phyloP scores from a whole-genome alignment of 2,113 vertebrate species.

The Petrocephalus microphthalmus region DNA sequence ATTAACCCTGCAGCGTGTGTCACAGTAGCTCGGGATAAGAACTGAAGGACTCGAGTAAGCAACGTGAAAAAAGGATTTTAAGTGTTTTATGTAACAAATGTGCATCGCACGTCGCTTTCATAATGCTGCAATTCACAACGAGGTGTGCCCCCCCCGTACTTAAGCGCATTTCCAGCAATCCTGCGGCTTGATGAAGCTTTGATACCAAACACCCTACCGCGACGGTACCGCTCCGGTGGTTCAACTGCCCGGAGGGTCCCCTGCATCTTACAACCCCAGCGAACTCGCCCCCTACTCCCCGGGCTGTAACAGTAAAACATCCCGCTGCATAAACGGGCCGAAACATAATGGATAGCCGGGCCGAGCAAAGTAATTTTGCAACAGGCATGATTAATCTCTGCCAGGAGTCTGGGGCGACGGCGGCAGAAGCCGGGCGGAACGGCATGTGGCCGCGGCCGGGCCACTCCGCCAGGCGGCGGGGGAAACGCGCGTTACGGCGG shows the following conservation, averaged over 20 bases:
- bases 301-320: background rate
- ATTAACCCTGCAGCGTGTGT: background rate
- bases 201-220: background rate
- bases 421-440: slow-evolving; percentile 2
- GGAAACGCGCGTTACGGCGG: slow-evolving; percentile 13
- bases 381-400: background rate
- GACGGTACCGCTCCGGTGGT: no score
- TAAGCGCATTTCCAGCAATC: background rate
- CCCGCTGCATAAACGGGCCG: background rate
- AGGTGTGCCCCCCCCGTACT: background rate
- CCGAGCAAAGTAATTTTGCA: background rate
- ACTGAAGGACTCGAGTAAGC: background rate
- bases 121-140: background rate
- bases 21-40: background rate
- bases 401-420: background rate
- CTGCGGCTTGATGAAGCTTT: background rate
- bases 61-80: background rate
- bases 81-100: background rate
- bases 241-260: background rate
- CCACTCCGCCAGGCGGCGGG: slow-evolving; percentile 19
- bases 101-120: background rate
- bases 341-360: background rate
- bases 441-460: slow-evolving; percentile 11
- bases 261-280: background rate
- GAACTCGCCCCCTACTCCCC: background rate